Percentiles rank a stretch among this genome's conserved stretches.
phyloP scores from a whole-genome alignment of 2,888 invertebrate species.

The Tetranychus piercei region DNA sequence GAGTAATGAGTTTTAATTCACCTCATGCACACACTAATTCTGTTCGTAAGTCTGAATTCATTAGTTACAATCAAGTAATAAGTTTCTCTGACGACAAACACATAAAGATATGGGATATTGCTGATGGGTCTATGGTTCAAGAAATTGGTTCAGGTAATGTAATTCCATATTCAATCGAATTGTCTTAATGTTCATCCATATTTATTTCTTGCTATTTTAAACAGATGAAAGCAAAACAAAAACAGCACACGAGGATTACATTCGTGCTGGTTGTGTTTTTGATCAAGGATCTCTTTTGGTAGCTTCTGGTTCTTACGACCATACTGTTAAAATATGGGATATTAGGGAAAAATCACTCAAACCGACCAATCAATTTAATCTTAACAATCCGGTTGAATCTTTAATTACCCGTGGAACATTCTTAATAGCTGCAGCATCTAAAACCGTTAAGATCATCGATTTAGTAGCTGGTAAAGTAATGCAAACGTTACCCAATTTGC shows the following conservation, averaged over 20 bases:
- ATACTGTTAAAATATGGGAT: slow-evolving; percentile 40
- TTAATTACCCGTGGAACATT: slow-evolving; percentile 20
- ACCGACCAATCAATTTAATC: slow-evolving; percentile 22
- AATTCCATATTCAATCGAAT: not conserved
- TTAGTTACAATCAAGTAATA: slow-evolving; percentile 41
- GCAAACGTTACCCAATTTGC: slow-evolving; percentile 57
- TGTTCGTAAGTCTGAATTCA: slow-evolving; percentile 4
- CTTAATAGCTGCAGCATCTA: slow-evolving; percentile 44
- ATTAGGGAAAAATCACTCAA: slow-evolving; percentile 10
- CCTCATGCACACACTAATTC: slow-evolving; percentile 15
- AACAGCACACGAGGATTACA: slow-evolving; percentile 24
- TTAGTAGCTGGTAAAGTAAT: slow-evolving; percentile 63
- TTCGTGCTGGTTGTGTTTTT: slow-evolving; percentile 16
- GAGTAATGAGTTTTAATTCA: slow-evolving; percentile 45
- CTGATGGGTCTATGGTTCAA: slow-evolving; percentile 50
- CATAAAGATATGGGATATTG: slow-evolving; percentile 73
- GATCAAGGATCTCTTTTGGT: slow-evolving; percentile 13
- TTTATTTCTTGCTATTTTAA: not conserved
- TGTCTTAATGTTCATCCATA: too few species aligned
- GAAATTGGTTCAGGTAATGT: slow-evolving; percentile 32
- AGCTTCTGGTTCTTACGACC: slow-evolving; percentile 51
- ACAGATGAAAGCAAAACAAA: not conserved
- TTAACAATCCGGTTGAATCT: slow-evolving; percentile 25
- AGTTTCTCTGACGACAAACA: slow-evolving; percentile 83
- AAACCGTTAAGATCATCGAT: slow-evolving; percentile 82